Conservation (phyloP, 2,113 vertebrate species). For the Glaucidium brasilianum region DNA sequence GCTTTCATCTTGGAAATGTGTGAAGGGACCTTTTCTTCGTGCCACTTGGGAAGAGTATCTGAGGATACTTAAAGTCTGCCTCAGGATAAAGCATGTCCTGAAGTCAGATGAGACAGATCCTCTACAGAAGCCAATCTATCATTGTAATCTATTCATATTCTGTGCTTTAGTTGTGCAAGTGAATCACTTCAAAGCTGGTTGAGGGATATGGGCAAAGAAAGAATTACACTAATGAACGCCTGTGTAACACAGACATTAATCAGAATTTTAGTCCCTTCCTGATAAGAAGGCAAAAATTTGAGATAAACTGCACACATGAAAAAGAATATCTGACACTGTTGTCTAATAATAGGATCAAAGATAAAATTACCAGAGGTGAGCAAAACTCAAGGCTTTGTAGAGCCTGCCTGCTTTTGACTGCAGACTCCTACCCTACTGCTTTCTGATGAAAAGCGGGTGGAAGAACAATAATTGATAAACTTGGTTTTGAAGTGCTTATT, state of each 20-base stretch:
- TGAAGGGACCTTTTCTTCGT: not conserved
- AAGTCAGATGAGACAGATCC: not conserved
- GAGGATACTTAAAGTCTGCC: not conserved
- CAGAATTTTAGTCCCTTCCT: not conserved
- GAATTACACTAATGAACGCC: conserved; percentile 7
- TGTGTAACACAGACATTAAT: conserved; percentile 8
- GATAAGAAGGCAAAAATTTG: not conserved
- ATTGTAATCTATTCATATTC: not conserved
- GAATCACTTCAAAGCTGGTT: conserved; percentile 8
- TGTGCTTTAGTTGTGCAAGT: not conserved
- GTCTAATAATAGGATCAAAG: conserved; percentile 10
- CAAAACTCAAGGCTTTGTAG: not conserved
- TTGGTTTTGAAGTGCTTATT: not conserved
- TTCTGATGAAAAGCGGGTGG: not conserved
- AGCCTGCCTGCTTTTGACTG: not conserved
- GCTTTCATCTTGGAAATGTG: not conserved
- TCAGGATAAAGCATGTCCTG: not conserved
- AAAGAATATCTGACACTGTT: not conserved
- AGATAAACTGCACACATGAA: conserved; percentile 24
- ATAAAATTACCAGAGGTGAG: not conserved
- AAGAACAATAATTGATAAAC: not conserved
- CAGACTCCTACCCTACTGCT: not conserved
- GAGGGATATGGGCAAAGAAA: conserved; percentile 31
- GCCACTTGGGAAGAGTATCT: not conserved
- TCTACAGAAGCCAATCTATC: not conserved